Conservation (phyloP, 2,113 vertebrate species). For the Natator depressus region DNA sequence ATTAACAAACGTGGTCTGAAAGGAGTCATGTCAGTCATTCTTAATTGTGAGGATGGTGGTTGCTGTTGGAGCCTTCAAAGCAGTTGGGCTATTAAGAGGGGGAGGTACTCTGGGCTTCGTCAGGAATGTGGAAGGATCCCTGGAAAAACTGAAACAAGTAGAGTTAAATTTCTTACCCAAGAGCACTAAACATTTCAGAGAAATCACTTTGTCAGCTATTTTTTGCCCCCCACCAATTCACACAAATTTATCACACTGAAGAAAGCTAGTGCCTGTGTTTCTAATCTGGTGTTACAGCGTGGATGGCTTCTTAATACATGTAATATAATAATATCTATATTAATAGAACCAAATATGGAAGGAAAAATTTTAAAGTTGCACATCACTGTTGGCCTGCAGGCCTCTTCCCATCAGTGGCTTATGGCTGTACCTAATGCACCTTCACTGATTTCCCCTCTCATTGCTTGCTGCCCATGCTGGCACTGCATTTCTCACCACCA, state of each 20-base stretch:
- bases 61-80: not conserved
- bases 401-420: not conserved
- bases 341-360: not conserved
- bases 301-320: rapidly evolving
- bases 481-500: not conserved
- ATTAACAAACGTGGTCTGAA: not conserved
- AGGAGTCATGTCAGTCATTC: not conserved
- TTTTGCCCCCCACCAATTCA: not conserved
- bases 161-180: not conserved
- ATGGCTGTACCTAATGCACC: not conserved
- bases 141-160: not conserved
- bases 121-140: not conserved
- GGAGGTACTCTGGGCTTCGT: not conserved
- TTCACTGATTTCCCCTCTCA: not conserved
- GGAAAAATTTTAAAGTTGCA: not conserved
- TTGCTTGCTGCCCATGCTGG: not conserved
- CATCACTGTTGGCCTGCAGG: not conserved
- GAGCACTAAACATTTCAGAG: not conserved
- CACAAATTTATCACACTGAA: not conserved
- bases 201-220: rapidly evolving
- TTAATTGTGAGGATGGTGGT: not conserved
- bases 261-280: not conserved
- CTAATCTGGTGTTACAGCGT: not conserved
- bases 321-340: not conserved
- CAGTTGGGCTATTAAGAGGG: not conserved